phyloP scores from a whole-genome alignment of 30 jellyfish, hydroid and myxozoan genomes.

The Rhopilema esculentum region DNA sequence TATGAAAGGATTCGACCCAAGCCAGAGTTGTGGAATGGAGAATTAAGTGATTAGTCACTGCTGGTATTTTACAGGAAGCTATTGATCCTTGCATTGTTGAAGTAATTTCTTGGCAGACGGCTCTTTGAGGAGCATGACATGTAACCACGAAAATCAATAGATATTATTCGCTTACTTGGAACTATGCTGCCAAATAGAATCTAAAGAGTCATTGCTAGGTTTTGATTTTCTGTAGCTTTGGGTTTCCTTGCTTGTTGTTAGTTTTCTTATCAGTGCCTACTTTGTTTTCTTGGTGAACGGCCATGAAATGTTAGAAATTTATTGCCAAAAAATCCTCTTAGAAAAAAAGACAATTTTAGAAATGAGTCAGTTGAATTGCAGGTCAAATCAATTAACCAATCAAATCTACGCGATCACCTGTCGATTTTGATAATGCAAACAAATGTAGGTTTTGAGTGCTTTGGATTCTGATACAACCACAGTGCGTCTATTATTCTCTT shows the following conservation, averaged over 20 bases:
- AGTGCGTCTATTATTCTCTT: background rate
- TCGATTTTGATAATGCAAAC: background rate
- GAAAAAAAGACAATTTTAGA: background rate
- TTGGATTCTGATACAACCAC: background rate
- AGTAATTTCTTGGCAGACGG: background rate
- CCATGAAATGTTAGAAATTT: background rate
- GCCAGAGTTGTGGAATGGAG: no score
- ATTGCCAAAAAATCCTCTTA: background rate
- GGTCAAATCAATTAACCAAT: background rate
- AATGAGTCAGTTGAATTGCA: background rate
- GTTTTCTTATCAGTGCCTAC: background rate
- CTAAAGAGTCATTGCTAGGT: background rate
- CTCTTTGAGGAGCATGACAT: background rate
- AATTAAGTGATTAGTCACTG: no score
- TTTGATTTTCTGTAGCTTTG: background rate
- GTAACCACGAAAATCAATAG: background rate
- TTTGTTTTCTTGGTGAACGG: background rate
- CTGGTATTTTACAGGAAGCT: no score
- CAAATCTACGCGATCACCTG: background rate
- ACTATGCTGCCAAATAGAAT: background rate
- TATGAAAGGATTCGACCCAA: no score
- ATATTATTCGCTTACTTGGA: background rate
- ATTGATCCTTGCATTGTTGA: no score
- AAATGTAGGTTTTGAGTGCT: background rate
- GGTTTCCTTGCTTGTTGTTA: background rate